Conservation (phyloP, 2,113 vertebrate genomes). For the Oreochromis aureus region DNA sequence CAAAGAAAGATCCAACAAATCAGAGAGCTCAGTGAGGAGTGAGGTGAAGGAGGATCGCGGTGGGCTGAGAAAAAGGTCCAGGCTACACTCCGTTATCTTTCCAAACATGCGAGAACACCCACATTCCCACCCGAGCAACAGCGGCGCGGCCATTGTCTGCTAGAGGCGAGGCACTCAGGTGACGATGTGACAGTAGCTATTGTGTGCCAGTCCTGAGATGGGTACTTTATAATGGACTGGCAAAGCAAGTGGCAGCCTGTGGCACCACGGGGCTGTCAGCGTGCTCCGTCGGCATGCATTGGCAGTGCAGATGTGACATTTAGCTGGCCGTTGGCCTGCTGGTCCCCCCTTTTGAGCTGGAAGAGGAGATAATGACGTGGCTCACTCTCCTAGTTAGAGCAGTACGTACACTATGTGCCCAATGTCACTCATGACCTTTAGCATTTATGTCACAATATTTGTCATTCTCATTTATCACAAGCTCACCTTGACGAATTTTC, state of each 20-base stretch:
- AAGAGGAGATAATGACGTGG: conserved; percentile 23
- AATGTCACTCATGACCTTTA: conserved; percentile 38
- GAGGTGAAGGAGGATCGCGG: background rate
- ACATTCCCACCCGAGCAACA: background rate
- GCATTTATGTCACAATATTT: conserved; percentile 49
- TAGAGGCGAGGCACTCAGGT: background rate
- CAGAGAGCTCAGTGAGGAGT: background rate
- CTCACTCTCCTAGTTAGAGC: conserved; percentile 21
- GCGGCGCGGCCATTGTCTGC: conserved; percentile 21
- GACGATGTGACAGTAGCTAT: conserved; percentile 39
- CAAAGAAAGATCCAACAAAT: background rate
- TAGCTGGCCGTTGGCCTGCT: conserved; percentile 42
- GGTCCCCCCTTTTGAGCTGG: conserved; percentile 37
- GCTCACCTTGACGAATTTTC: conserved; percentile 31
- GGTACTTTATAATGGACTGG: conserved; percentile 36
- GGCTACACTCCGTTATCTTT: conserved; percentile 21
- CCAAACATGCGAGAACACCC: background rate
- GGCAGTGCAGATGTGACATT: conserved; percentile 57
- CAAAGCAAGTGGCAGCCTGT: conserved; percentile 8
- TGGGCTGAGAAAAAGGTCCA: background rate
- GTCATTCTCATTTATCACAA: conserved; percentile 49
- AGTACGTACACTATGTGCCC: background rate
- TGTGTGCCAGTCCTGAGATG: conserved; percentile 29
- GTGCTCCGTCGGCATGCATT: background rate
- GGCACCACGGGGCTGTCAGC: conserved; percentile 29